phyloP scores from a whole-genome alignment of 2,797 vertebrate species.

The Onychomys leucogaster region DNA sequence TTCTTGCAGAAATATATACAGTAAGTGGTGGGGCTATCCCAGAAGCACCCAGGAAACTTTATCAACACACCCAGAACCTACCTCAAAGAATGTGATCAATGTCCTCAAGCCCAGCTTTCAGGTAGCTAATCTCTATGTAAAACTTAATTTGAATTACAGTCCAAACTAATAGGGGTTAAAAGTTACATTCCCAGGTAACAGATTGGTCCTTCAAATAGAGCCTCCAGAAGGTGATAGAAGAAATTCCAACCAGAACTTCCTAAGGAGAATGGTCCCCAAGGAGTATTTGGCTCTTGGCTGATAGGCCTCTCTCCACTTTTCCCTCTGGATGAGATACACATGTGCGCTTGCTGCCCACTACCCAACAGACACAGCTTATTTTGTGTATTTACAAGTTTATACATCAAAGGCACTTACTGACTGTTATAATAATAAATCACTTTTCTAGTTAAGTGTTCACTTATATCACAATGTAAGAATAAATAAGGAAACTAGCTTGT shows the following conservation, averaged over 20 bases:
- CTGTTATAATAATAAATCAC: neutral
- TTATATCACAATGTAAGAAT: neutral
- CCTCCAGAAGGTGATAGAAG: constrained; percentile 30
- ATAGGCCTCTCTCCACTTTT: neutral
- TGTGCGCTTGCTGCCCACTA: neutral
- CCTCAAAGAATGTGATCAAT: neutral
- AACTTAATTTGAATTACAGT: constrained; percentile 60
- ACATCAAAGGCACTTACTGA: neutral
- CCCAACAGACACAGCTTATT: neutral
- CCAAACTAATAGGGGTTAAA: constrained; percentile 53
- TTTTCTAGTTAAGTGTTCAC: constrained; percentile 6
- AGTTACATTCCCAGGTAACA: constrained; percentile 56
- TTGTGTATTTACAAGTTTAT: neutral
- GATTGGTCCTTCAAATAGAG: constrained; percentile 52
- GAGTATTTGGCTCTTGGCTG: neutral
- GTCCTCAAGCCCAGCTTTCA: neutral
- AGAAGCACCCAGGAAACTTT: neutral
- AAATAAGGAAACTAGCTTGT: neutral
- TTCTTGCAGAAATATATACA: neutral
- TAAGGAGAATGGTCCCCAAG: neutral
- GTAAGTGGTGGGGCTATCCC: too few relatives aligned
- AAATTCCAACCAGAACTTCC: constrained; percentile 13
- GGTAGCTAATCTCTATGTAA: neutral
- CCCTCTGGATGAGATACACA: too few relatives aligned
- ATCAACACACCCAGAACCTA: neutral